Base-by-base conservation (phyloP, 2,797 vertebrate genomes). In the Linurgus olivaceus region DNA sequence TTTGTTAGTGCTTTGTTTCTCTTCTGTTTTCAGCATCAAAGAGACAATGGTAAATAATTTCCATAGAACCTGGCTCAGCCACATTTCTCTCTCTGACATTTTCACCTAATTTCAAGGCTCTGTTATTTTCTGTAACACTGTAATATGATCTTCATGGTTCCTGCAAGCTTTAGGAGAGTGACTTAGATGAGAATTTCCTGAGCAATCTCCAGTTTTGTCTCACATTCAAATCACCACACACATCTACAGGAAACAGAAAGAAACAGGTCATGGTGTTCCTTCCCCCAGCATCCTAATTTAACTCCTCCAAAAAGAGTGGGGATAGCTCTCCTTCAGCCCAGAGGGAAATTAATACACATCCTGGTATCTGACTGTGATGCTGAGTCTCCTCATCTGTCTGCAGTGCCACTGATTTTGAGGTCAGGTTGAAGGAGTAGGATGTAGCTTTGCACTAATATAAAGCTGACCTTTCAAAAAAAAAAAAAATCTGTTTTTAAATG, bases 151-250 rank as follows among this genome's bases (percentile, higher is more conserved):
- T 78, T 88, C 70, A 44, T 72, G 51, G 37, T n/a, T 92, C 62
- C 77, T 55, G 81, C 48, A 88, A 87, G 68, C 61, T 90, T 90
- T 71, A 86, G 78, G 84, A 72, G 42, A 68, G 42, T 77, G 61
- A 71, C 63, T 90, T 86, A 80, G 44, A 37, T 16, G 54, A 93
- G 50, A 88, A 90, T 90, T 96, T 92, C 73, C 70, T 50, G 24
- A 75, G 79, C 40, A 51, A 31, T 84, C 59, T 63, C 65, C 25
- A 31, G 54, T 83, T 91, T 91, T 83, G 54, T 76, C 84, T 94
- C 63, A 50, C 85, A 50, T 96, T 81, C 54, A 80, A 65, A 92
- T 80, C 81, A 54, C 29, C 25, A 10, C 25, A 44, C 18, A 54
- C 31, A 78, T 45, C 62, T 50, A 11, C 10, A 59, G 62, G 66